These are phyloP conservation scores for Abramis brama DNA, from an alignment of 2,113 vertebrate genomes.

Conservation along the genomic window DNA sequence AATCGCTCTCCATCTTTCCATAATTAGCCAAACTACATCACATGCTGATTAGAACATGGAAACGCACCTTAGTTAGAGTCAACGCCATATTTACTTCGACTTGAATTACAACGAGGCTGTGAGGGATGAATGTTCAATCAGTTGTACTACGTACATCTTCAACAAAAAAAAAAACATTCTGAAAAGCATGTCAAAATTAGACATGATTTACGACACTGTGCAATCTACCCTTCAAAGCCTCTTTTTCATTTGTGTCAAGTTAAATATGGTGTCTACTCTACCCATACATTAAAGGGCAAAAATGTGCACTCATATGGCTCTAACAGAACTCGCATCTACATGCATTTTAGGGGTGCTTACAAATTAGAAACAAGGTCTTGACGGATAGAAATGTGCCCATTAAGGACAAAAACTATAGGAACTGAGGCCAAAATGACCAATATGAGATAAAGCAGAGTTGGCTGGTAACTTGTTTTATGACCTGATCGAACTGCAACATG, in stretches of 20 bases:
- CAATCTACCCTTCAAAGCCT: not conserved
- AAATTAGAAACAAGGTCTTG: not conserved
- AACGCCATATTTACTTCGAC: not conserved
- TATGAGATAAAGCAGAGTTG: not conserved
- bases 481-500: not conserved
- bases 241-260: not conserved
- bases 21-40: constrained; percentile 59
- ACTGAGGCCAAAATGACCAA: not conserved
- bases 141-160: not conserved
- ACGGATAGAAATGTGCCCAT: not conserved
- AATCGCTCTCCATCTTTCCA: constrained; percentile 50
- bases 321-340: not conserved
- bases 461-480: not conserved
- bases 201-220: not conserved
- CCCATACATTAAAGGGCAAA: not conserved
- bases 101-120: not conserved
- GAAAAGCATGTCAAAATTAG: not conserved
- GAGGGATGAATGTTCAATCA: not conserved
- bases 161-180: too few relatives aligned
- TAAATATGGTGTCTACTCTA: not conserved
- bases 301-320: not conserved
- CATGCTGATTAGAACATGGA: constrained; percentile 17
- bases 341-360: not conserved
- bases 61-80: constrained; percentile 1
- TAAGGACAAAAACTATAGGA: not conserved